Evolutionary conservation across 2,888 invertebrate species (phyloP), one percentile per base, ranked within the genome.

Genomic region (Lasioglossum vierecki): DNA sequence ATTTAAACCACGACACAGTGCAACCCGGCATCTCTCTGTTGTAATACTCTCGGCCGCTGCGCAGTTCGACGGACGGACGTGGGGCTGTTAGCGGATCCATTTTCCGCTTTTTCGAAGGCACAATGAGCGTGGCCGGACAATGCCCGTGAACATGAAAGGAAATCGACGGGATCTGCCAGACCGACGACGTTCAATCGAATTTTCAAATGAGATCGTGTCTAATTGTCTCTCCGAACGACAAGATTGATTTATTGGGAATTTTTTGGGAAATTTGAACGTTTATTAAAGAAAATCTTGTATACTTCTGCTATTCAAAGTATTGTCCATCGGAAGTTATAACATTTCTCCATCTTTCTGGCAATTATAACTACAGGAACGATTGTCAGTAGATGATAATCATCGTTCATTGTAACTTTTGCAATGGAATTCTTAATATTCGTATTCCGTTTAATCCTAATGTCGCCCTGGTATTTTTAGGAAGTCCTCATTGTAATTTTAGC

Each of bases 1-100:
- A 90, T 90, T 90, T 90, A 90, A 91, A 84, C 89, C 79, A 76
- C 84, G 89, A 90, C 91, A 90, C 91, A 86, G 79, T 90, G 84
- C 83, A 85, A 80, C 85, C 83, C 80, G 72, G 39, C 57, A 57
- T 57, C 88, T 83, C 91, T 82, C 91, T 90, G 91, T 90, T 90
- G 90, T 90, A 90, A 90, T 86, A 81, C 70, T 77, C 57, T 75
- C 80, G 82, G 53, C 53, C 76, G 73, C 74, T 74, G 82, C 87
- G 81, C 82, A 74, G 82, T 72, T 84, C 80, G 76, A 80, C 78
- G 46, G 44, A 30, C 35, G 53, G n/a, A 39, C 39, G 41, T 6
- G 70, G 11, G 26, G 75, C 57, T 44, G 70, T 70, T 68, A 22
- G 66, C 66, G 70, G 76, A 80, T 80, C 85, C 80, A 82, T 83